Percentiles rank a stretch among this genome's conserved stretches.
phyloP scores from a whole-genome alignment of 1,140 invertebrate genomes.

The Apis florea region DNA sequence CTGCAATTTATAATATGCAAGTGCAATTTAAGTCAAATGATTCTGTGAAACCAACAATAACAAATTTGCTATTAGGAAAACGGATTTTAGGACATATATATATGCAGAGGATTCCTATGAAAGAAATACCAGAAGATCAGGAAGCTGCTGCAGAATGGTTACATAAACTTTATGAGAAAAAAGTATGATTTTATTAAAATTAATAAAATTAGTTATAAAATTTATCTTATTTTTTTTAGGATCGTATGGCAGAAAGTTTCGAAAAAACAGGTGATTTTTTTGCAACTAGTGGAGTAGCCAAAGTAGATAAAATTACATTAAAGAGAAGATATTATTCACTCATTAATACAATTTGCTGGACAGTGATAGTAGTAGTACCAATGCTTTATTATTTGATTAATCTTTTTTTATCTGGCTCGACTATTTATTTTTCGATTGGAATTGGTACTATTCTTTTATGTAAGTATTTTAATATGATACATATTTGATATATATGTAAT shows the following conservation, averaged over 20 bases:
- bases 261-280: constrained; percentile 91
- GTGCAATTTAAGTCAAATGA: constrained; percentile 87
- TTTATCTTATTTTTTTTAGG: constrained; percentile 80
- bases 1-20: constrained; percentile 93
- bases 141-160: constrained; percentile 90
- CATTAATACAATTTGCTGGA: constrained; percentile 88
- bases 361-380: constrained; percentile 84
- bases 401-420: constrained; percentile 86
- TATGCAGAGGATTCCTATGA: constrained; percentile 90
- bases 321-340: constrained; percentile 84
- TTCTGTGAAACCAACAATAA: constrained; percentile 87
- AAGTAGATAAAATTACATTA: constrained; percentile 81
- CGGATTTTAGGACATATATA: constrained; percentile 88
- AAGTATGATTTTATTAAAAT: constrained; percentile 81
- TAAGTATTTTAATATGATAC: constrained; percentile 79
- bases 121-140: constrained; percentile 90
- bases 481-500: no score
- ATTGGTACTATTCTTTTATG: constrained; percentile 85
- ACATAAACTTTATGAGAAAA: constrained; percentile 89
- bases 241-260: constrained; percentile 91
- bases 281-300: constrained; percentile 85
- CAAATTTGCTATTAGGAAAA: constrained; percentile 90
- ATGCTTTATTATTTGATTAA: constrained; percentile 86
- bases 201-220: not conserved
- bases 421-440: constrained; percentile 86